Conservation (phyloP, 2,113 vertebrate species). For the Azemiops feae region DNA sequence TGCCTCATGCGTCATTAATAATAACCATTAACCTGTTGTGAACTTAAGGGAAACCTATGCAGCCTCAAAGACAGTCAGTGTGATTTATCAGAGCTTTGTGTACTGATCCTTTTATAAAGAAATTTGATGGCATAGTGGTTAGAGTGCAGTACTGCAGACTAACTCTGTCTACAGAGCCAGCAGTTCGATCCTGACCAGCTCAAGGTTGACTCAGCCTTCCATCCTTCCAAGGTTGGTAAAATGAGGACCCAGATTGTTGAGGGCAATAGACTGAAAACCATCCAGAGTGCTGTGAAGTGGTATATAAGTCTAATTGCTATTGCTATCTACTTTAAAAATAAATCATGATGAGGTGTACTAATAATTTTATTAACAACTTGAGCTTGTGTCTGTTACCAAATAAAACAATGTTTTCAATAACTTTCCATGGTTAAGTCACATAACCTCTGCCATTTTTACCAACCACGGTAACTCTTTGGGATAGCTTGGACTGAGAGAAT, state of each 20-base stretch:
- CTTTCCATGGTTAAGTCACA: not conserved
- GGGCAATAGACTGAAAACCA: too few species aligned
- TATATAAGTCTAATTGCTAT: not conserved
- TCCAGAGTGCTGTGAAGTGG: not conserved
- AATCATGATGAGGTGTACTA: not conserved
- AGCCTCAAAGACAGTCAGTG: constrained; percentile 13
- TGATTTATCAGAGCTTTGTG: constrained; percentile 19
- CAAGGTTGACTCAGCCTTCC: not conserved
- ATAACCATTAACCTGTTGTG: constrained; percentile 46
- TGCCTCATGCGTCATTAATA: constrained; percentile 55
- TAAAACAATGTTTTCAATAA: not conserved
- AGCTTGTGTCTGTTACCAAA: not conserved
- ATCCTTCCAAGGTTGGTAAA: not conserved
- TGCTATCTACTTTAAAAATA: constrained; percentile 36
- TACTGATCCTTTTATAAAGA: not conserved
- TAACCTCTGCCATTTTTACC: not conserved
- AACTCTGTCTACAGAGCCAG: not conserved
- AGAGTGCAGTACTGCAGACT: not conserved
- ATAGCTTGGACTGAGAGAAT: not conserved
- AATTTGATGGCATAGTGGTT: not conserved
- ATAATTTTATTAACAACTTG: not conserved
- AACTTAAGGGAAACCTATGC: not conserved
- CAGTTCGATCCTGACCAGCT: not conserved
- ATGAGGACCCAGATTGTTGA: not conserved
- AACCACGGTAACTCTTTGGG: not conserved